Base-by-base conservation (phyloP, 2,797 vertebrate genomes). In the Melopsittacus undulatus region DNA sequence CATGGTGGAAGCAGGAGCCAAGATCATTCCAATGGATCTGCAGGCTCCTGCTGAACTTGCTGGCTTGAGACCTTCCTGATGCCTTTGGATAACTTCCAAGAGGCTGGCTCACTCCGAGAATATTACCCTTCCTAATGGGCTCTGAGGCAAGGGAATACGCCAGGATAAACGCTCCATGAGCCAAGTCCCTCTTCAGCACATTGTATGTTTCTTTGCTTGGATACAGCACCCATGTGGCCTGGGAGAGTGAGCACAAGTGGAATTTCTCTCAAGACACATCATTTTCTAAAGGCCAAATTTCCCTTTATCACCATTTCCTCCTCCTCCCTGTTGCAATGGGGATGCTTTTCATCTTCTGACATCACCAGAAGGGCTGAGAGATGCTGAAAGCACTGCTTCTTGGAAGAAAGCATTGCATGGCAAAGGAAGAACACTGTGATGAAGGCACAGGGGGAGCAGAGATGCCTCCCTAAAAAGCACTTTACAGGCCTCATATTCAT, bases 401-500 rank as follows among this genome's bases (percentile, higher is more conserved):
- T 94, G 42, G 68, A 93, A 95, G 51, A 79, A 96, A 92, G 42
- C 62, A 56, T 62, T 83, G 59, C 36, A 43, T 74, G 69, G 83
- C 52, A 89, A 95, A 92, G 76, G 81, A 89, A 93, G 43, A 80
- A 20, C 83, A 96, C 34, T 79, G 75, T 30, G 76, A 51, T 72
- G 75, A 85, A 73, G 88, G 48, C 7, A 1, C n/a, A 76, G 49
- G 46, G 69, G 96, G 54, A 87, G 54, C 57, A 90, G 38, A 38
- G 88, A 83, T 5, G 19, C 83, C 66, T 94, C 81, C 91, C 82
- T 57, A 84, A 34, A 61, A 95, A 95, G 76, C 92, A 90, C 62
- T 90, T 89, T 67, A 63, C 24, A 68, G 73, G 70, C 22, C 42
- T 90, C 45, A 87, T 97, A 94, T 95, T 73, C 79, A 91, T 94